These are phyloP conservation scores for Ennomos erosarius DNA, from an alignment of 2,888 invertebrate species.

Conservation along the genomic window DNA sequence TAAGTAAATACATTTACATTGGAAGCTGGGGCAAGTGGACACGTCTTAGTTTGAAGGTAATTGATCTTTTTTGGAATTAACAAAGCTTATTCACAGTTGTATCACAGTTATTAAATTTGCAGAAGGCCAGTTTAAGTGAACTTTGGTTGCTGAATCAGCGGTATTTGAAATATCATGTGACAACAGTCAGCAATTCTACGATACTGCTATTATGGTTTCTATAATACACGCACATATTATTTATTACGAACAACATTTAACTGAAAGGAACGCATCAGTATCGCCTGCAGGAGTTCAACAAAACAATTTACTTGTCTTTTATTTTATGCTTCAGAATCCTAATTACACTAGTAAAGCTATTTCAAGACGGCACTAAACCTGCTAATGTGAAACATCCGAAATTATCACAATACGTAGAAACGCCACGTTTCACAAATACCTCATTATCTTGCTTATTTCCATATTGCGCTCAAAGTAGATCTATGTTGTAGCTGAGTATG, in stretches of 20 bases:
- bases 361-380: slow-evolving; percentile 17
- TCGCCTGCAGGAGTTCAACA: background rate
- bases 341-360: slow-evolving; percentile 25
- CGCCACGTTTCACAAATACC: slow-evolving; percentile 9
- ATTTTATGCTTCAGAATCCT: slow-evolving; percentile 8
- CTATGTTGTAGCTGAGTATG: background rate
- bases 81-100: slow-evolving; percentile 4
- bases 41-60: slow-evolving; percentile 6
- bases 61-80: slow-evolving; percentile 6
- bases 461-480: slow-evolving; percentile 6
- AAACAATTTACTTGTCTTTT: slow-evolving; percentile 5
- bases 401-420: slow-evolving; percentile 11
- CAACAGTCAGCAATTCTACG: too few species aligned
- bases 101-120: too few species aligned
- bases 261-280: background rate
- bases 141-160: too few species aligned
- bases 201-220: too few species aligned
- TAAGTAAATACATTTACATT: slow-evolving; percentile 23
- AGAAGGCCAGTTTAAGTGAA: too few species aligned
- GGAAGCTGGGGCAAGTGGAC: slow-evolving; percentile 9
- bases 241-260: too few species aligned
- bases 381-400: slow-evolving; percentile 16
- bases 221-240: too few species aligned
- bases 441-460: slow-evolving; percentile 7
- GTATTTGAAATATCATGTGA: too few species aligned